phyloP scores from a whole-genome alignment of 2,888 invertebrate species.

The Acronicta aceris region DNA sequence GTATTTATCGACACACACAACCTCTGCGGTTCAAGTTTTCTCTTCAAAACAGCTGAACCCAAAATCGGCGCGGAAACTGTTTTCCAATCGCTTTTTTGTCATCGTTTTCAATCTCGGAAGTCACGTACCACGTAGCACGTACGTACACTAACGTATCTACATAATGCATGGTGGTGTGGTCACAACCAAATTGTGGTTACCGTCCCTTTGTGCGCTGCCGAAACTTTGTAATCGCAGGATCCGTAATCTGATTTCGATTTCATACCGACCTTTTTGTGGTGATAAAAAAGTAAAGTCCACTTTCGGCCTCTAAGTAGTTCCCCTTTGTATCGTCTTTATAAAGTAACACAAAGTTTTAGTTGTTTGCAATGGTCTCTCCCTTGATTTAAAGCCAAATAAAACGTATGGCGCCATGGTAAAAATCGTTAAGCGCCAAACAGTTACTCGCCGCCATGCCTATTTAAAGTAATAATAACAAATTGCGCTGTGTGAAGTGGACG shows the following conservation, averaged over 20 bases:
- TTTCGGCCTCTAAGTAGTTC: conserved; percentile 67
- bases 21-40: conserved; percentile 44
- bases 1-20: conserved; percentile 18
- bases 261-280: conserved; percentile 80
- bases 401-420: conserved; percentile 59
- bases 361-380: conserved; percentile 66
- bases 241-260: conserved; percentile 84
- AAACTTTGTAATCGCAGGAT: conserved; percentile 83
- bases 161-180: conserved; percentile 74
- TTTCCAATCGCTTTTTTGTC: conserved; percentile 59
- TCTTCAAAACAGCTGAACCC: conserved; percentile 43
- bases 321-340: conserved; percentile 70
- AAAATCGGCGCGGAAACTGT: conserved; percentile 55
- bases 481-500: conserved; percentile 31
- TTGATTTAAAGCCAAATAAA: conserved; percentile 61
- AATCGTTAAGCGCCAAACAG: conserved; percentile 47
- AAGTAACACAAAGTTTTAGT: conserved; percentile 69
- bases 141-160: conserved; percentile 64
- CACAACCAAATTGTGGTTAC: conserved; percentile 67
- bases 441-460: conserved; percentile 37
- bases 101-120: conserved; percentile 64
- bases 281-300: conserved; percentile 78
- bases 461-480: conserved; percentile 54
- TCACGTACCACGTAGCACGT: conserved; percentile 72
- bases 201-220: conserved; percentile 69